Evolutionary conservation across 2,888 invertebrate genomes (phyloP), one percentile per base, ranked within the genome.

Genomic region (Theodoxus fluviatilis): DNA sequence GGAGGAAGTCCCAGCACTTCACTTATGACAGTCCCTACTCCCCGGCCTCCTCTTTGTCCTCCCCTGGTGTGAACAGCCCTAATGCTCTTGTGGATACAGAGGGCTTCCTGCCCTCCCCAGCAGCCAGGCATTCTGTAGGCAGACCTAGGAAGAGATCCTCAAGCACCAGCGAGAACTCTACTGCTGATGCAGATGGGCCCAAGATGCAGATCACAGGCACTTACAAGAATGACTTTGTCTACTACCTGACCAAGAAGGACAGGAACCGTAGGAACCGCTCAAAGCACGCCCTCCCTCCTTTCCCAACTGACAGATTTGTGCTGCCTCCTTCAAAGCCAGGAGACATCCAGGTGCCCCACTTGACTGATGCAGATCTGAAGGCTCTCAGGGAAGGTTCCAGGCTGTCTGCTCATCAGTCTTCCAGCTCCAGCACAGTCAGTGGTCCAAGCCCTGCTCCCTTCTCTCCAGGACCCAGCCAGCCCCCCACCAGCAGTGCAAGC

Each of bases 161-260:
- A 25, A 69, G 71, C 7, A 73, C 72, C 49, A 68, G 67, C 18
- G 40, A 72, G 28, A 71, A 74, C 43, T 69, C 69, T 64, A 74
- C 73, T 25, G 68, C 73, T 52, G 74, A 76, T 49, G 69, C 73
- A 33, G 74, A 74, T 40, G 78, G 74, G 57, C 77, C 81, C 31
- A 83, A 83, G 70, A 80, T 86, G n/a, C 86, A 85, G 76, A 86
- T 86, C 37, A 84, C 85, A 7, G 86, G 86, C 9, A 83, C 80
- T 71, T 86, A 83, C 72, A 82, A 86, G 74, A 83, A 87, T 74
- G 83, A 87, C 68, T 87, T 83, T 80, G 85, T 87, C n/a, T 87
- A 86, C 73, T 87, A 83, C 73, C 81, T 84, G 59, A 83, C 83
- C 33, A 85, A 84, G 69, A 84, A 81, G 33, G 78, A 80, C 35